Conservation (phyloP, 1,140 invertebrate genomes). For the Goniozus legneri region DNA sequence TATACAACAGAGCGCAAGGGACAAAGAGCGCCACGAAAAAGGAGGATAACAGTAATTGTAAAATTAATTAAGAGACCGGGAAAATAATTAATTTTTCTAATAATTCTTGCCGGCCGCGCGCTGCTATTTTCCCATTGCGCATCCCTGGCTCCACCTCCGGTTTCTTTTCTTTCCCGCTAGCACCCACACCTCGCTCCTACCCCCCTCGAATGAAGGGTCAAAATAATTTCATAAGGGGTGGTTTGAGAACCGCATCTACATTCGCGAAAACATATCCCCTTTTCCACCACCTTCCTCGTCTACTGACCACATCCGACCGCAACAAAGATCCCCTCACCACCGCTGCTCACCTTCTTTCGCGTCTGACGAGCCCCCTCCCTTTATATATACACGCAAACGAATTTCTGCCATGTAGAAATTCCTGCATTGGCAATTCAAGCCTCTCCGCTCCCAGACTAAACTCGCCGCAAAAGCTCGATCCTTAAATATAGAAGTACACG, state of each 20-base stretch:
- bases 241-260: slow-evolving; percentile 50
- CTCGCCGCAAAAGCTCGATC: slow-evolving; percentile 4
- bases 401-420: slow-evolving; percentile 21
- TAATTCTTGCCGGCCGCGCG: slow-evolving; percentile 46
- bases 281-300: slow-evolving; percentile 24
- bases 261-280: slow-evolving; percentile 41
- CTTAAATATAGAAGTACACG: background rate
- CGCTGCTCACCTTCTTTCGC: slow-evolving; percentile 2
- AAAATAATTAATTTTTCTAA: slow-evolving; percentile 57
- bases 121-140: slow-evolving; percentile 31
- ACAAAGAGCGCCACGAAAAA: slow-evolving; percentile 5
- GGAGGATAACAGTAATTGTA: slow-evolving; percentile 40
- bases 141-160: slow-evolving; percentile 2
- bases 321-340: slow-evolving; percentile 34
- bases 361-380: slow-evolving; percentile 10
- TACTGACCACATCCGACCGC: slow-evolving; percentile 39
- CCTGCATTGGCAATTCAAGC: slow-evolving; percentile 18
- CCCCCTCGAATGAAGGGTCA: slow-evolving; percentile 31
- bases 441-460: no score
- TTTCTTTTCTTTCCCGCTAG: background rate
- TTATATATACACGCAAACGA: slow-evolving; percentile 8
- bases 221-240: slow-evolving; percentile 51
- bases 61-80: slow-evolving; percentile 54
- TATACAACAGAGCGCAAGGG: background rate
- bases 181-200: slow-evolving; percentile 4